These are phyloP conservation scores for Emydoidea blandingii DNA, from an alignment of 2,797 vertebrate genomes.

Conservation along the genomic window DNA sequence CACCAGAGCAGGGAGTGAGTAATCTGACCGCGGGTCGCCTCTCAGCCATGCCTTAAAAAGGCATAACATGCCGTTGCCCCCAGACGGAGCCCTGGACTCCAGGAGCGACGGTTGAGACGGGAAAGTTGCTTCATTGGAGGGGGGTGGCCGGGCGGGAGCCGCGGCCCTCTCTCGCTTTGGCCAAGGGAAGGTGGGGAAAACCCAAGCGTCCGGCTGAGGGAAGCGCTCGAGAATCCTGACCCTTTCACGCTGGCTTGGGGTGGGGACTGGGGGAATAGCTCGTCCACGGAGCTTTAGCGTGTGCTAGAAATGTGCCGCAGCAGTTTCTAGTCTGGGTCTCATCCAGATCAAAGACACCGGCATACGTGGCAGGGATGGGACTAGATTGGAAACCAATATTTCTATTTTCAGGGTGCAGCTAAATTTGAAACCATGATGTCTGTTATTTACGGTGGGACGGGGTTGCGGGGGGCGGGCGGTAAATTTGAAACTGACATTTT, in stretches of 20 bases:
- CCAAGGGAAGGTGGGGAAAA: neutral
- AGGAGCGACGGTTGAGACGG: neutral
- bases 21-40: neutral
- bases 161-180: neutral
- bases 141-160: neutral
- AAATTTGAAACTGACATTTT: neutral
- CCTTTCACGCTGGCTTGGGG: neutral
- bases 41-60: slow-evolving; percentile 11
- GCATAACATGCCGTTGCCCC: neutral
- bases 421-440: neutral
- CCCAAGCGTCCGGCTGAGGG: neutral
- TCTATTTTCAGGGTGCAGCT: neutral
- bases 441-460: neutral
- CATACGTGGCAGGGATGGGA: neutral
- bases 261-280: neutral
- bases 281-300: neutral
- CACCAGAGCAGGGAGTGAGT: neutral
- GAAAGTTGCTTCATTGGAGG: neutral
- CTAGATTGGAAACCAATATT: neutral
- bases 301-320: neutral
- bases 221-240: neutral
- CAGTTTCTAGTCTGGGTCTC: neutral
- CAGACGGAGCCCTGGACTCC: neutral
- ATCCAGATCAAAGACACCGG: neutral
- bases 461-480: rapidly evolving